Conservation (phyloP, 2,113 vertebrate genomes). For the Caranx melampygus region DNA sequence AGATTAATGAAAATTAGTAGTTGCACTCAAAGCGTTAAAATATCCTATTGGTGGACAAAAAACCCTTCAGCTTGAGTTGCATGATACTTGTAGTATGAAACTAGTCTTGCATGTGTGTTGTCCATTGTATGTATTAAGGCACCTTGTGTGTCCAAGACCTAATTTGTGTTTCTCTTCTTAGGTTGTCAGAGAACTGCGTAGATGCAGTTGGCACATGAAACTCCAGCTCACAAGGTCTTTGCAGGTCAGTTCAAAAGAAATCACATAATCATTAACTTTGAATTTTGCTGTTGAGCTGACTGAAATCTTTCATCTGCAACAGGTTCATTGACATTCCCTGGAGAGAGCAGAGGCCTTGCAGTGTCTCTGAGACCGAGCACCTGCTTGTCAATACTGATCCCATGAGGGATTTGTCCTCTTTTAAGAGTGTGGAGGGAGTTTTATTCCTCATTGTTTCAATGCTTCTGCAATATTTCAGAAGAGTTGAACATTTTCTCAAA, state of each 20-base stretch:
- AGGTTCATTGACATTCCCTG: slow-evolving; percentile 45
- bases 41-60: slow-evolving; percentile 64
- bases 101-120: slow-evolving; percentile 73
- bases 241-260: slow-evolving; percentile 52
- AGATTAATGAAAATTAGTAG: slow-evolving; percentile 68
- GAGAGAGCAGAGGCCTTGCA: slow-evolving; percentile 44
- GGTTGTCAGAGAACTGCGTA: slow-evolving; percentile 57
- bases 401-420: not conserved
- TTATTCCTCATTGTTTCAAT: not conserved
- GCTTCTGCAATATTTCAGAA: not conserved
- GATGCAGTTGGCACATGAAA: slow-evolving; percentile 35
- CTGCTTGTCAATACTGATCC: not conserved
- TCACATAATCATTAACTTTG: accelerated
- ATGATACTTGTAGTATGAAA: slow-evolving; percentile 71
- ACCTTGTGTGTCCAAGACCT: slow-evolving; percentile 37
- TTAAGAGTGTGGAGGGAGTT: not conserved
- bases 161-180: slow-evolving; percentile 70
- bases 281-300: not conserved
- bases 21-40: slow-evolving; percentile 69
- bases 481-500: not conserved
- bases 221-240: not conserved
- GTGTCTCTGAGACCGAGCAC: slow-evolving; percentile 24
- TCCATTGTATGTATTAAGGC: slow-evolving; percentile 28
- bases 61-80: slow-evolving; percentile 78
- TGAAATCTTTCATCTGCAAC: not conserved